Conservation (phyloP, 1,140 invertebrate species). For the Calliphora vicina region DNA sequence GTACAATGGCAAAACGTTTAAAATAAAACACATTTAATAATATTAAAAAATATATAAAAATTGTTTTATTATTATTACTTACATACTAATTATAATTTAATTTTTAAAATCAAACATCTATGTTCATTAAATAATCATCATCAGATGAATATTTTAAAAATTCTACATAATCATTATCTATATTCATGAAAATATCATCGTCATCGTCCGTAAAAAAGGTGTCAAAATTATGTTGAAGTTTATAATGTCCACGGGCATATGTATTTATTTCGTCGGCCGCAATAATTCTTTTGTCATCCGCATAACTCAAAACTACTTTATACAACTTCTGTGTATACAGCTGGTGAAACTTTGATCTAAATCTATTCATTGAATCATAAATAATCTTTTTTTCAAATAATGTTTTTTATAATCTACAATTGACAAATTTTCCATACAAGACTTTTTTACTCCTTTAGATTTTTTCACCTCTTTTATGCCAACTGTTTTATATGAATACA, state of each 20-base stretch:
- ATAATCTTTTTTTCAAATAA: constrained; percentile 43
- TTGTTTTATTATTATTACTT: no score
- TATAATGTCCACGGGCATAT: constrained; percentile 38
- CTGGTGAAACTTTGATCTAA: constrained; percentile 47
- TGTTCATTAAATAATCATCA: no score
- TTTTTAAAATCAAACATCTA: no score
- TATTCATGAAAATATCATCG: no score
- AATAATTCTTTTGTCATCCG: constrained; percentile 42
- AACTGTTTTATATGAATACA: constrained; percentile 28
- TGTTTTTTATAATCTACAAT: constrained; percentile 47
- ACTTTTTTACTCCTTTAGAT: not conserved
- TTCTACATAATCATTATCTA: not conserved
- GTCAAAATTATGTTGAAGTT: not conserved
- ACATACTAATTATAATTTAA: no score
- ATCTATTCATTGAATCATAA: constrained; percentile 42
- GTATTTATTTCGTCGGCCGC: constrained; percentile 33
- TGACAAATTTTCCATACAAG: constrained; percentile 26
- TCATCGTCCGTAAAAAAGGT: constrained; percentile 1
- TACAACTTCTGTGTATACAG: constrained; percentile 47
- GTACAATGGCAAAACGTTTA: no score
- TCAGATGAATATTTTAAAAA: no score
- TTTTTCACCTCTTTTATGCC: constrained; percentile 38
- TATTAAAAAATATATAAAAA: no score
- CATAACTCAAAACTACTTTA: constrained; percentile 43
- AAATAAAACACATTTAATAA: no score